Base-by-base conservation (phyloP, 2,113 vertebrate genomes). In the Thamnaconus septentrionalis region DNA sequence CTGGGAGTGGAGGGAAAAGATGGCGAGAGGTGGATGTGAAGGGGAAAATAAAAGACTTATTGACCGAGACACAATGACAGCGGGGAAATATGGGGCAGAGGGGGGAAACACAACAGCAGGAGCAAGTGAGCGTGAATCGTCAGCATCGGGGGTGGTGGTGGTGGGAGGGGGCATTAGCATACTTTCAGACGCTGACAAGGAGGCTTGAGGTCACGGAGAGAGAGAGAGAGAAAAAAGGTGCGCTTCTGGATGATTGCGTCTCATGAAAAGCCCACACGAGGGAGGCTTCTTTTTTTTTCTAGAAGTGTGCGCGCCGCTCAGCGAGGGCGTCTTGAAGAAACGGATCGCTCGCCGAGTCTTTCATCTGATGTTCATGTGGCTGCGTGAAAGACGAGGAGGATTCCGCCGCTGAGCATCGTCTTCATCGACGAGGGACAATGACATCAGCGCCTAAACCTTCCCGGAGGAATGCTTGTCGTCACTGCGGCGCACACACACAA, bases 391-490 rank as follows among this genome's bases (percentile, higher is more conserved):
- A 73, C 41, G n/a, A 69, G 51, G 9, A 39, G 18, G 60, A 66
- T 64, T 69, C 47, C 46, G 6, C 4, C n/a, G n/a, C 41, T 41
- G 67, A 73, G 62, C 61, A 42, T 44, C 50, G 62, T 70, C 57
- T 77, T 55, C 74, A 76, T 75, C 66, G 64, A 72, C 75, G 8
- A 62, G 68, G 60, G 54, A 83, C 68, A 71, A 73, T 88, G 85
- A 90, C 85, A 88, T 89, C 88, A 88, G 66, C 59, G 70, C 76
- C 82, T 66, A 74, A 79, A 79, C 71, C 60, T 76, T 66, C 81
- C 81, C 77, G 48, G 73, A 78, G 70, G 76, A 84, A 82, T 84
- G 78, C 72, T 83, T 80, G 73, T 80, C 78, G 69, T 88, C 84
- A 75, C 69, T 84, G 18, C 18, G 2, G 18, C 18, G 18, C 18